phyloP scores from a whole-genome alignment of 2,797 vertebrate species.

The Syngnathus rostellatus region DNA sequence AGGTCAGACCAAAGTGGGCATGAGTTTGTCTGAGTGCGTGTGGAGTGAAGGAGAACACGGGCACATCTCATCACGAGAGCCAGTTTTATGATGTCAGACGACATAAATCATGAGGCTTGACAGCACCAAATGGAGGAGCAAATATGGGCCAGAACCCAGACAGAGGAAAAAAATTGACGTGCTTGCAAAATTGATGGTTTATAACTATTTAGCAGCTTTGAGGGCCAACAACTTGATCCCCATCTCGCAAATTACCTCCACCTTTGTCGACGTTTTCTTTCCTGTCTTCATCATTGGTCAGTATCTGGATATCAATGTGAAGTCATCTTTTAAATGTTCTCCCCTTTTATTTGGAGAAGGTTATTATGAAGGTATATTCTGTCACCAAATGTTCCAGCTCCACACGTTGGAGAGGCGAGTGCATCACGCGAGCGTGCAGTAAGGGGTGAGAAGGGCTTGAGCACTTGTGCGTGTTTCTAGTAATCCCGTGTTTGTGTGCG shows the following conservation, averaged over 20 bases:
- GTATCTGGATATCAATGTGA: neutral
- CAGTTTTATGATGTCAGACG: slow-evolving; percentile 62
- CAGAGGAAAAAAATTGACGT: slow-evolving; percentile 9
- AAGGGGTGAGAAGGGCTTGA: slow-evolving; percentile 15
- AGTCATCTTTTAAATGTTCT: neutral
- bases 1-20: slow-evolving; percentile 16
- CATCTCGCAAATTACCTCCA: slow-evolving; percentile 23
- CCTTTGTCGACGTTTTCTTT: neutral
- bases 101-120: slow-evolving; percentile 60
- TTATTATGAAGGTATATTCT: neutral
- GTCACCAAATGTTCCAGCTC: neutral
- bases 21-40: slow-evolving; percentile 22
- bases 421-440: neutral
- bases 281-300: neutral
- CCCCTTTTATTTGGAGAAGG: neutral
- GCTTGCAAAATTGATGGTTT: slow-evolving; percentile 26
- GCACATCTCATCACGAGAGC: slow-evolving; percentile 52
- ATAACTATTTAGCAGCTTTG: slow-evolving; percentile 39
- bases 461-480: slow-evolving; percentile 29
- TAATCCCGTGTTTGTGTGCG: slow-evolving; percentile 24
- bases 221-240: slow-evolving; percentile 22
- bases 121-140: slow-evolving; percentile 50
- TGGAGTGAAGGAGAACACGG: slow-evolving; percentile 26
- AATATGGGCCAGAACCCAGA: slow-evolving; percentile 46
- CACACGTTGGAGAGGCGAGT: neutral